Base-by-base conservation (phyloP, 2,888 invertebrate species). In the Heliconius charithonia region DNA sequence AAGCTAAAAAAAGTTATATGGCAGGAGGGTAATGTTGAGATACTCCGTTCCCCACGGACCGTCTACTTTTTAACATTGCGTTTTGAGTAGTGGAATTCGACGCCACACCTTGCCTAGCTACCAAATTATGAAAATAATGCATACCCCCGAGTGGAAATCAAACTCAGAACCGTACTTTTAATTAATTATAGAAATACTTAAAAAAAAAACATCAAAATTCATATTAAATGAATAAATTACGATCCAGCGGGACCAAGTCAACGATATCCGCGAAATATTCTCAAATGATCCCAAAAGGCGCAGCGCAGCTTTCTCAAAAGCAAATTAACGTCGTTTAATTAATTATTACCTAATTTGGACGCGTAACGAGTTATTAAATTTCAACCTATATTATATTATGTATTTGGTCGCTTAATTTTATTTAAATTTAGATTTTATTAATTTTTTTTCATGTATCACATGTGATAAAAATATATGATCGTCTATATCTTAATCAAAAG, bases 281-380 rank as follows among this genome's bases (percentile, higher is more conserved):
- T 19, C 56, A 67, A 77, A 27, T n/a, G 63, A 16, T 71, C 75
- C 75, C 80, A 71, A 59, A 74, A 73, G 74, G 69, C 75, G 70
- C 75, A 66, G 67, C 65, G 71, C 62, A 70, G 75, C 77, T n/a
- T 74, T 63, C 65, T 74, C 65, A 69, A 77, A 77, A 80, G 71
- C 65, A 74, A 74, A 80, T 71, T 75, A 80, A 75, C 74, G 56
- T 59, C 45, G 41, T 74, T 78, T 75, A 63, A 75, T 75, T 80
- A 75, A 80, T 80, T 77, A 75, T 75, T 66, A 71, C 51, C 27
- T 74, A 75, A 77, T 80, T 74, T 74, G 59, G 25, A 70, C 73
- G 75, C 62, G 70, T 75, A 66, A 72, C 41, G 27, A 79, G 75
- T 77, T 74, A 77, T 79, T 78, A 67, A 73, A 78, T 66, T 80